Evolutionary conservation across 2,113 vertebrate species (phyloP), one percentile per base, ranked within the genome.

Genomic region (Rhinopomastus cyanomelas): DNA sequence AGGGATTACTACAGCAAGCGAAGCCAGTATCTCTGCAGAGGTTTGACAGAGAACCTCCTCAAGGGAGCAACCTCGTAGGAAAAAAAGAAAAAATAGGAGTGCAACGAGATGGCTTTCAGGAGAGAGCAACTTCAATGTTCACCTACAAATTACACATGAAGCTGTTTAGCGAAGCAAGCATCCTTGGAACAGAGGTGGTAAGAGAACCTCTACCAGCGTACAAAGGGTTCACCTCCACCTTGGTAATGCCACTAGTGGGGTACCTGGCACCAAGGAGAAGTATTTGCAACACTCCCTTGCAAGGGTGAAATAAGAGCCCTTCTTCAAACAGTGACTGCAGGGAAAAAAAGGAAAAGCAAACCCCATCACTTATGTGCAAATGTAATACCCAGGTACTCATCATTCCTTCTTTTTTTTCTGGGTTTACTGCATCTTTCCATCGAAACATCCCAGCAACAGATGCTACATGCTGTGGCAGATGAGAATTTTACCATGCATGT

Each of bases 281-380:
- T 26, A 72, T 53, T 6, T 65, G 36, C 39, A 76, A n/a, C n/a
- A 32, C 21, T 22, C 34, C 18, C 22, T 9, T 4, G 11, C 7
- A 22, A 59, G 11, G 5, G 9, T 49, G 36, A 68, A 91, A n/a
- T 30, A 57, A 34, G 30, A 61, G 7, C 29, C 12, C n/a, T 80
- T n/a, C 59, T 59, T 57, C 49, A 65, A 81, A 65, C 1, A 60
- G 5, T 1, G 4, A 46, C 8, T 8, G 20, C 12, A 36, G 6
- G 36, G 53, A 44, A 69, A 46, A 3, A 4, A 5, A 5, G 30
- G 52, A 36, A 57, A 32, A 3, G 3, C n/a, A n/a, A n/a, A n/a
- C n/a, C 4, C 0, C 13, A 64, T 21, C 30, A 11, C 29, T 69
- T 49, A 14, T 0, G 2, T 37, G 20, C 1, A 0, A 37, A 6